A percentile compares a stretch with the other conserved stretches of the same genome.
phyloP scores from a whole-genome alignment of 1,140 invertebrate genomes.

The Octopus sinensis region DNA sequence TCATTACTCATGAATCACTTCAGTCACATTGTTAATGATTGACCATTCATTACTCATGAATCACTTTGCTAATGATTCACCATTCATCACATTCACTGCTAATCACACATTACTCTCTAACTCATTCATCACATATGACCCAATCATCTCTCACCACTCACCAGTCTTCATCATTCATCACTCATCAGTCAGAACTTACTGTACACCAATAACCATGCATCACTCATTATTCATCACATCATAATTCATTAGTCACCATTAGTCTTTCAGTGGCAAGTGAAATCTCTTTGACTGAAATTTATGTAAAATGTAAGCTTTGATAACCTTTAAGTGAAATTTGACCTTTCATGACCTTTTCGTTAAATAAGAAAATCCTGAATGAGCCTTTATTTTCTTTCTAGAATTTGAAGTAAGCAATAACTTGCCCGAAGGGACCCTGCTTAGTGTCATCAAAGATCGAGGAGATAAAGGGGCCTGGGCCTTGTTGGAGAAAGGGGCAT shows the following conservation, averaged over 20 bases:
- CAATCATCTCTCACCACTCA: too few species aligned
- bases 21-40: too few species aligned
- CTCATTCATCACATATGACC: too few species aligned
- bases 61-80: too few species aligned
- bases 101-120: too few species aligned
- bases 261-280: not conserved
- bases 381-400: slow-evolving; percentile 27
- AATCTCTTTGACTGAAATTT: not conserved
- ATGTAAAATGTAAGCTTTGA: not conserved
- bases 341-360: not conserved
- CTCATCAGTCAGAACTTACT: too few species aligned
- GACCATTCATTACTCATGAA: too few species aligned
- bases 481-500: slow-evolving; percentile 48
- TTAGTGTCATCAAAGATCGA: slow-evolving; percentile 36
- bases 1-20: too few species aligned
- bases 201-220: too few species aligned
- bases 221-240: not conserved
- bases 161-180: too few species aligned
- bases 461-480: slow-evolving; percentile 47
- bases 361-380: not conserved
- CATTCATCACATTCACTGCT: too few species aligned
- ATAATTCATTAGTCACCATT: not conserved
- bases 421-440: slow-evolving; percentile 38
- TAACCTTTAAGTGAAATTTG: not conserved
- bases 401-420: slow-evolving; percentile 42